Evolutionary conservation across 2,888 invertebrate genomes (phyloP), one percentile per base, ranked within the genome.

Genomic region (Tetragonisca angustula): DNA sequence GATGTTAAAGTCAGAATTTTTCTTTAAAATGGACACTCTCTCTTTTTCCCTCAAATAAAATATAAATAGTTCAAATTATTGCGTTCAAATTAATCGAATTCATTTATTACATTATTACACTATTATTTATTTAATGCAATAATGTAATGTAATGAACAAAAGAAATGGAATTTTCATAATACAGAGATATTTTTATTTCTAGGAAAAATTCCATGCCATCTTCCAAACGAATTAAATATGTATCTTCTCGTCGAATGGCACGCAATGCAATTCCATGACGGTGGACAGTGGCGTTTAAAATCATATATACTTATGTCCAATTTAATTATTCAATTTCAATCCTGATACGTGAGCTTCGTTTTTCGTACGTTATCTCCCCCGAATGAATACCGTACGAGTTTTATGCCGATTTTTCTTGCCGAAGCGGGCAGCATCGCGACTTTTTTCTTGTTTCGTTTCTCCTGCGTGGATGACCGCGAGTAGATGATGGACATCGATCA

Each of bases 401-500:
- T 50, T 59, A 65, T 67, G 24, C 52, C 19, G 36, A 83, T 81
- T 76, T 81, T 79, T 83, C 81, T 81, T 27, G 32, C 21, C 2
- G 32, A 24, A 50, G 64, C 36, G 49, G 83, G 76, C 76, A 70
- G 54, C 5, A 64, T 73, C 62, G 65, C 1, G 67, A 67, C 74
- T 76, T 82, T 84, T 75, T 84, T 84, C 27, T 75, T 70, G 52
- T 82, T 78, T 82, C 4, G 36, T 78, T 74, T 82, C 68, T 81
- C 67, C 61, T 11, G 50, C 74, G 62, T 15, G 32, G 71, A 78
- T 74, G 78, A 82, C 78, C 78, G 74, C 19, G 68, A 43, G 61
- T 70, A 69, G 79, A 87, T 32, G 64, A 59, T 61, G 77, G 79
- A 80, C 77, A 87, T 87, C 87, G 79, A 87, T 87, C 87, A 85